Evolutionary conservation across 2,113 vertebrate species (phyloP).

Genomic region (Platycercus adscitus): DNA sequence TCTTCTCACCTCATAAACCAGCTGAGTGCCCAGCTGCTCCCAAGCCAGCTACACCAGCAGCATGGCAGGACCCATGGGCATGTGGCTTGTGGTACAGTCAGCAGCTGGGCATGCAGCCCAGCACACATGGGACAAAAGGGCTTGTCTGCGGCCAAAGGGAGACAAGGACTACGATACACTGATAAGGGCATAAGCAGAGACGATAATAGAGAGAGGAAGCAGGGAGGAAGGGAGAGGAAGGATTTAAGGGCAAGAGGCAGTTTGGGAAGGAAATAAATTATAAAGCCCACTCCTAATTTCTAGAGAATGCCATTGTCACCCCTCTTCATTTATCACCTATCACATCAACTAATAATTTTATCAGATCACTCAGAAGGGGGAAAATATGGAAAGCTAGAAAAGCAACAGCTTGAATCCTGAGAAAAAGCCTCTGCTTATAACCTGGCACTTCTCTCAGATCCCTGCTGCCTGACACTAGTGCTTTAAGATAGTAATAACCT

Average conservation of each 20-base stretch:
- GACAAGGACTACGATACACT: accelerated
- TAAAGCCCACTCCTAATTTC: background rate
- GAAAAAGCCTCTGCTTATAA: background rate
- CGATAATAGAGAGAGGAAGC: background rate
- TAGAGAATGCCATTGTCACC: background rate
- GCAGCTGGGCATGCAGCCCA: background rate
- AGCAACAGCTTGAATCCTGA: background rate
- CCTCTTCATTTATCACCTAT: background rate
- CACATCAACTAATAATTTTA: background rate
- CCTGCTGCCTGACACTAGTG: background rate
- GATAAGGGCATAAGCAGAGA: background rate
- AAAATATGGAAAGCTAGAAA: background rate
- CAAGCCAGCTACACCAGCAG: background rate
- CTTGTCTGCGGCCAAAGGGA: background rate
- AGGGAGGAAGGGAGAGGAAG: background rate
- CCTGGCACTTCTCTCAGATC: background rate
- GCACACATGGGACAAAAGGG: background rate
- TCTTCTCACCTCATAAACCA: background rate
- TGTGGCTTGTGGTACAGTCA: background rate
- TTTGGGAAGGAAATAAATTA: background rate
- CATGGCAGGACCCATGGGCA: background rate
- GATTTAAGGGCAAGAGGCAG: background rate
- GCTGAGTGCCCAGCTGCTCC: background rate
- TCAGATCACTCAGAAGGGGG: background rate
- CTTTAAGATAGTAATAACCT: constrained; percentile 38